phyloP scores from a whole-genome alignment of 1,140 invertebrate species.

The Papilio helenus region DNA sequence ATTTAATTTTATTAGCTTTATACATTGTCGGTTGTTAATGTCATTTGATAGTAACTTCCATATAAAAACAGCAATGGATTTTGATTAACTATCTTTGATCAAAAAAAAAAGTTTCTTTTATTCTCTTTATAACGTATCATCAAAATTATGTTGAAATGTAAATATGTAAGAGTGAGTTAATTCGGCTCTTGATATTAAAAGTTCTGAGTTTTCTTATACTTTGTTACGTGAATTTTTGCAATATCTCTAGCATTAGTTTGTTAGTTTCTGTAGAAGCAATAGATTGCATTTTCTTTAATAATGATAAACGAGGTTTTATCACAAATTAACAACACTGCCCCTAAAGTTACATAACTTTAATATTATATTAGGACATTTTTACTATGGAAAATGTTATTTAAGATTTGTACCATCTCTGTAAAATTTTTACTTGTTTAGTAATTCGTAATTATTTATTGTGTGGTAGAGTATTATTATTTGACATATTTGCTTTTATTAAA shows the following conservation, averaged over 20 bases:
- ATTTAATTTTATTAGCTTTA: background rate
- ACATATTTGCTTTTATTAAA: conserved; percentile 19
- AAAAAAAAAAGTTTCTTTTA: no score
- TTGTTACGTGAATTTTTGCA: background rate
- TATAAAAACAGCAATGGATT: background rate
- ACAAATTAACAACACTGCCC: background rate
- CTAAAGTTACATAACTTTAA: background rate
- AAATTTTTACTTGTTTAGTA: background rate
- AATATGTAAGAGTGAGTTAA: no score
- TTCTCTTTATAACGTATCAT: no score
- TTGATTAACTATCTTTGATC: no score
- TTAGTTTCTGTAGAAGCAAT: conserved; percentile 37
- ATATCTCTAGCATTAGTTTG: conserved; percentile 4
- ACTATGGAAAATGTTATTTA: background rate
- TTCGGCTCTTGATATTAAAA: no score
- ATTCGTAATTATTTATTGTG: background rate
- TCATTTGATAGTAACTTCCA: background rate
- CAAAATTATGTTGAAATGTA: no score
- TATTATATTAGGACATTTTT: background rate
- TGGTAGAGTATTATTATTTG: conserved; percentile 1
- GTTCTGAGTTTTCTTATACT: background rate
- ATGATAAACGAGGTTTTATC: background rate
- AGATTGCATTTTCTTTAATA: background rate
- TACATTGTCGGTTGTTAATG: background rate
- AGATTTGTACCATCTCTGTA: background rate